Conservation (phyloP, 2,888 invertebrate genomes). For the Limnephilus marmoratus region DNA sequence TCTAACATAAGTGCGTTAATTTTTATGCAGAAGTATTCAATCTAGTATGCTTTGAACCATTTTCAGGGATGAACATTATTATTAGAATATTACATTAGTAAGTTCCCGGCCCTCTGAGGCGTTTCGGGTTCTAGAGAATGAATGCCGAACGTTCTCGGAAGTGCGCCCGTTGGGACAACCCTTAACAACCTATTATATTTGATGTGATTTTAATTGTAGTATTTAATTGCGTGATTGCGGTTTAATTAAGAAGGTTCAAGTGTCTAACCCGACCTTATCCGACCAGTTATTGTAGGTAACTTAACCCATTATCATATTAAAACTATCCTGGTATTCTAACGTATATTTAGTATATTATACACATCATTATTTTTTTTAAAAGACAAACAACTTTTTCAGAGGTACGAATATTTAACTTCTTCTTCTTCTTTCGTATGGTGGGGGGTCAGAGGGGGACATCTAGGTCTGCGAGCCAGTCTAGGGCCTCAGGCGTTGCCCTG, state of each 20-base stretch:
- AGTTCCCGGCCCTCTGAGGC: neutral
- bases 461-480: too few species aligned
- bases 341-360: neutral
- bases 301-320: neutral
- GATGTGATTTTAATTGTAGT: neutral
- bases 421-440: too few species aligned
- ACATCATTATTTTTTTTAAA: too few species aligned
- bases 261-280: neutral
- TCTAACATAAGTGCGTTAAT: too few species aligned
- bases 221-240: neutral
- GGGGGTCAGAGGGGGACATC: too few species aligned
- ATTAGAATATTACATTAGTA: conserved; percentile 2
- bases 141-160: neutral
- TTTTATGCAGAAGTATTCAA: neutral
- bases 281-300: neutral
- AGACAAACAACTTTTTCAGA: too few species aligned
- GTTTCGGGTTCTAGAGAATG: neutral
- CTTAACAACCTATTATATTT: neutral
- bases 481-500: too few species aligned
- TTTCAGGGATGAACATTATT: neutral
- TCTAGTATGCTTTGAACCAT: neutral
- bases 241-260: neutral
- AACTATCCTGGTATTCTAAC: neutral
- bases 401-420: too few species aligned
- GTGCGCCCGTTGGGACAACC: neutral